phyloP scores from a whole-genome alignment of 2,888 invertebrate species.

The Toxonevra muliebris region DNA sequence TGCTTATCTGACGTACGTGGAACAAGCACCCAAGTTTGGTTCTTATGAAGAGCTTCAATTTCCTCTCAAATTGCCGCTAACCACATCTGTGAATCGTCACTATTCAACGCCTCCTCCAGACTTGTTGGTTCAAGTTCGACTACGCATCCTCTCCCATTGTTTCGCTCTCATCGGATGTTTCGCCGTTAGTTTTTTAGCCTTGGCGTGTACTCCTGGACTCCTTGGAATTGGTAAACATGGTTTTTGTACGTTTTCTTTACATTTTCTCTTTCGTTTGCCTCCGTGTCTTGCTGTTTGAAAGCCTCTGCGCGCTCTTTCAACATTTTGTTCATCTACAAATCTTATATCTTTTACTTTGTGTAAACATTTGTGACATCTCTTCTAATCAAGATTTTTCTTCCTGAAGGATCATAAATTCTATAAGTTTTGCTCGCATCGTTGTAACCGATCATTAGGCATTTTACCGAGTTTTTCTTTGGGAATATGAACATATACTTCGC shows the following conservation, averaged over 20 bases:
- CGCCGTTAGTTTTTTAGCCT: too few relatives aligned
- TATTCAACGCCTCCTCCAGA: background rate
- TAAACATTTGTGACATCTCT: too few relatives aligned
- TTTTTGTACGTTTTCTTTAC: too few relatives aligned
- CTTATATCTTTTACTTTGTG: too few relatives aligned
- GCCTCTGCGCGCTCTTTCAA: too few relatives aligned
- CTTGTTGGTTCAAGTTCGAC: background rate
- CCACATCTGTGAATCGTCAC: background rate
- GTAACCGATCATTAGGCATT: slow-evolving; percentile 23
- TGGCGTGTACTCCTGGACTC: too few relatives aligned
- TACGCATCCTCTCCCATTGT: too few relatives aligned
- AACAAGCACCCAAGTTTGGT: slow-evolving; percentile 10
- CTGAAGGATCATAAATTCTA: slow-evolving; percentile 13
- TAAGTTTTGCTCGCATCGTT: slow-evolving; percentile 22
- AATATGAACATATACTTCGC: slow-evolving; percentile 15
- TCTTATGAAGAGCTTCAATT: slow-evolving; percentile 20
- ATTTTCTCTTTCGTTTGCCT: too few relatives aligned
- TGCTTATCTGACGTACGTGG: slow-evolving; percentile 16
- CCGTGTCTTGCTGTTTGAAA: too few relatives aligned
- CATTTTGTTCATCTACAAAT: too few relatives aligned
- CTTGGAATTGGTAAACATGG: too few relatives aligned
- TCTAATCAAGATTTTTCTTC: background rate
- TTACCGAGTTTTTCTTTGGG: slow-evolving; percentile 21
- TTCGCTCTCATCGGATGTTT: too few relatives aligned
- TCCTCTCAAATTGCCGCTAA: slow-evolving; percentile 17